These are phyloP conservation scores for Peromyscus leucopus DNA, from an alignment of 2,113 vertebrate species.

Conservation along the genomic window DNA sequence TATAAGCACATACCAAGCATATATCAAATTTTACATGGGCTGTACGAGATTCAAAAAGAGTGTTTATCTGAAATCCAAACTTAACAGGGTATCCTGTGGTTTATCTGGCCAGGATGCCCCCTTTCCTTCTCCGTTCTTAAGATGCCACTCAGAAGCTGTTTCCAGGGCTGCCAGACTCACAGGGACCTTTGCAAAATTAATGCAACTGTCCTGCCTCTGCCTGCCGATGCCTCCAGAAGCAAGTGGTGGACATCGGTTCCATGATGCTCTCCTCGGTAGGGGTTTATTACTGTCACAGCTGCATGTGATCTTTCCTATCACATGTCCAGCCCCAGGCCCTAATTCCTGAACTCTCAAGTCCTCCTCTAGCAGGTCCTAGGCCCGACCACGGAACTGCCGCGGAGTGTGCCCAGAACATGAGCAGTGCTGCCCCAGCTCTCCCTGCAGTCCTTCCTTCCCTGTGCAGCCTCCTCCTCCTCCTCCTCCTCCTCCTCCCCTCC, in stretches of 20 bases:
- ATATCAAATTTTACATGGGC: neutral
- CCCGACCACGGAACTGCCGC: accelerated
- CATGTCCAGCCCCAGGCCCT: no score
- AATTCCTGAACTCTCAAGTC: neutral
- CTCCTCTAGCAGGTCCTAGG: neutral
- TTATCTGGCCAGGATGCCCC: neutral
- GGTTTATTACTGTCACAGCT: neutral
- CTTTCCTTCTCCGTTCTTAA: neutral
- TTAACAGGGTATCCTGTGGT: neutral
- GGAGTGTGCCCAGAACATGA: neutral
- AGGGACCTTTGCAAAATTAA: neutral
- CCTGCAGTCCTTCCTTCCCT: neutral
- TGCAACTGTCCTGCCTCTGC: neutral
- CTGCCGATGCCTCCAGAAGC: neutral
- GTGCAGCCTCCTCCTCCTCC: neutral
- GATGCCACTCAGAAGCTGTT: neutral
- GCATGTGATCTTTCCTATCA: neutral
- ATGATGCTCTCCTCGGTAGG: neutral
- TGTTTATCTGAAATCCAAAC: neutral
- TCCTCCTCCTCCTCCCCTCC: no score
- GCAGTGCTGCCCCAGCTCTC: neutral
- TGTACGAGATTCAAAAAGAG: neutral
- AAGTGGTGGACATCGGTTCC: neutral
- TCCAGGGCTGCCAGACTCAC: neutral
- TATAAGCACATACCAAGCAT: neutral